Base-by-base conservation (phyloP, 2,113 vertebrate genomes). In the Calidris pugnax region DNA sequence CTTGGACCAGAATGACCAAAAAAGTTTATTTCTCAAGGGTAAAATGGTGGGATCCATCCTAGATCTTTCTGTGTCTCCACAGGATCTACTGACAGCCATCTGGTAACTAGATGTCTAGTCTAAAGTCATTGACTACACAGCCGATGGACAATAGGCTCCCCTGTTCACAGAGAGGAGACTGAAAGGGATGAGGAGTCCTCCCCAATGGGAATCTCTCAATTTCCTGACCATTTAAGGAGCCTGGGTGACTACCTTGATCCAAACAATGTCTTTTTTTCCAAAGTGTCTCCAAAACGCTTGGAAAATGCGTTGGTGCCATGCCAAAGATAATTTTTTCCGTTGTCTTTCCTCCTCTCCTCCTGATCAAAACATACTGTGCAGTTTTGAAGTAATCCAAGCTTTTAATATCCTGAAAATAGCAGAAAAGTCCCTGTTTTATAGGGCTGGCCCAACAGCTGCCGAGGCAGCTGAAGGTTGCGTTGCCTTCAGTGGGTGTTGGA, bases 71-170 rank as follows among this genome's bases (percentile, higher is more conserved):
- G 9, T 57, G 23, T 50, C 43, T 92, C n/a, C 35, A 64, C 14
- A 56, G 14, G 27, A 64, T 51, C 41, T 47, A 27, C 24, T 39
- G 56, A 21, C 15, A 22, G 5, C 33, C 85, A 14, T 28, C 39
- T 72, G 21, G 47, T 41, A 84, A 59, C 12, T 35, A 32, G 24
- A 19, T 17, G 1, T n/a, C 45, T 7, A 19, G 14, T 63, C 80
- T 72, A 22, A 81, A 41, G 20, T 39, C 0, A 0, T 10, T 81
- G n/a, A 81, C n/a, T 47, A 10, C 15, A 37, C 0, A 3, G 15
- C 0, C 37, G 19, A 37, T 33, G 43, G 51, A 63, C n/a, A 84
- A 30, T 2, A 74, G 30, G 23, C 8, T 85, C 24, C 37, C 20
- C 64, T 55, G 18, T 43, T 60, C 45, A 39, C 10, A 47, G 23